Evolutionary conservation across 2,888 invertebrate species (phyloP), one percentile per base, ranked within the genome.

Genomic region (Ptychoptera contaminata): DNA sequence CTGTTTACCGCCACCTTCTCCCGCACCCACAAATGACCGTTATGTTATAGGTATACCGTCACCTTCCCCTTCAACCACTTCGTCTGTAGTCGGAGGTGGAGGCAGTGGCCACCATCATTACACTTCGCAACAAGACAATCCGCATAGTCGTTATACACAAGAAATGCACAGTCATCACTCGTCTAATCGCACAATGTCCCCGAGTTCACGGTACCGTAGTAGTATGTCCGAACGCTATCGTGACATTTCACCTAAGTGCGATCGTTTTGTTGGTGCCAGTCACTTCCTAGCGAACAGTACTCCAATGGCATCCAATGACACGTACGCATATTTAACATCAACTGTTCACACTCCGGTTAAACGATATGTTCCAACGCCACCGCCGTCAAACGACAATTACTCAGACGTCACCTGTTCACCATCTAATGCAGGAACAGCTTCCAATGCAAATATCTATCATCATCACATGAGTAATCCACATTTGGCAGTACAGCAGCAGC

Each of bases 331-430:
- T 49, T 50, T 66, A 40, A 57, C 64, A 0, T 61, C 65, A n/a
- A 57, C 62, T 11, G 64, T 62, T 6, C 65, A 66, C 46, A 66
- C 66, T 7, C 66, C 66, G 2, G 62, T 66, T 1, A 66, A 66
- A 42, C 60, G 66, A 0, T 66, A 66, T 46, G 59, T 66, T 12
- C 66, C 66, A 5, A 65, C 64, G 6, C 65, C 65, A 15, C 63
- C 65, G 3, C 58, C 64, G 36, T 51, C 58, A n/a, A 54, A 51
- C 36, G 61, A 64, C 42, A 40, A 58, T 1, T 63, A 54, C 37
- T 48, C 53, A 1, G 57, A 58, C 9, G 50, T 52, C 9, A 40
- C 47, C 37, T 49, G 52, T 15, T 49, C 53, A 37, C 49, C 53
- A 31, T 47, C 54, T 16, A 23, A 23, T 23, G 23, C 23, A 23